Conservation (phyloP, 2,888 invertebrate species). For the Cyclophora punctaria region DNA sequence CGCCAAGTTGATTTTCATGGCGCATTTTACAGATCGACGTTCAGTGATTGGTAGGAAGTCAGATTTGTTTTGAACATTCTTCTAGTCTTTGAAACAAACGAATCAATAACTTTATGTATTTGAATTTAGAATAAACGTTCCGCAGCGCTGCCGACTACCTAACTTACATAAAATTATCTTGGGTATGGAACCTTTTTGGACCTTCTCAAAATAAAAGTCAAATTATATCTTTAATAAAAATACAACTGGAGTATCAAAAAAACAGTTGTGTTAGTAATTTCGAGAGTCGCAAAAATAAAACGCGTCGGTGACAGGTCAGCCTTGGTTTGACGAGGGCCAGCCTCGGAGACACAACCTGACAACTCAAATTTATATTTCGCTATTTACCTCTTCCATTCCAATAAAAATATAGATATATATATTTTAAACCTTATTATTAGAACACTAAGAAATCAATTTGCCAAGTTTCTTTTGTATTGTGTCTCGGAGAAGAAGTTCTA, state of each 20-base stretch:
- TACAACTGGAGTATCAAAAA: constrained; percentile 2
- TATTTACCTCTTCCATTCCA: constrained; percentile 21
- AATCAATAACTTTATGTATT: too few relatives aligned
- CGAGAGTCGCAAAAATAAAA: constrained; percentile 40
- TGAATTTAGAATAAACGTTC: too few relatives aligned
- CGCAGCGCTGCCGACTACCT: too few relatives aligned
- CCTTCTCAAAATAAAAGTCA: constrained; percentile 1
- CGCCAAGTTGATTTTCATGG: too few relatives aligned
- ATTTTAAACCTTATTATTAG: constrained; percentile 5
- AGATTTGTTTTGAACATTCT: too few relatives aligned
- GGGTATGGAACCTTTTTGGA: too few relatives aligned
- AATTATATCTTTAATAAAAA: background rate
- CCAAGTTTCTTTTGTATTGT: too few relatives aligned
- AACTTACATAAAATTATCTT: too few relatives aligned
- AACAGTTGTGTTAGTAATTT: constrained; percentile 18
- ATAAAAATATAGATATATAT: constrained; percentile 11
- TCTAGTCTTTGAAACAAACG: too few relatives aligned
- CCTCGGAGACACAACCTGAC: constrained; percentile 38
- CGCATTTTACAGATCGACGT: too few relatives aligned
- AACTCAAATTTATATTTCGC: constrained; percentile 38
- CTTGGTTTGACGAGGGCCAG: constrained; percentile 41
- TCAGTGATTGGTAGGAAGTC: too few relatives aligned
- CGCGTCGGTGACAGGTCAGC: constrained; percentile 28
- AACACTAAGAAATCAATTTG: background rate
- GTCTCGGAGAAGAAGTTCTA: too few relatives aligned